phyloP scores from a whole-genome alignment of 2,797 vertebrate genomes.

The Etheostoma nigrum region DNA sequence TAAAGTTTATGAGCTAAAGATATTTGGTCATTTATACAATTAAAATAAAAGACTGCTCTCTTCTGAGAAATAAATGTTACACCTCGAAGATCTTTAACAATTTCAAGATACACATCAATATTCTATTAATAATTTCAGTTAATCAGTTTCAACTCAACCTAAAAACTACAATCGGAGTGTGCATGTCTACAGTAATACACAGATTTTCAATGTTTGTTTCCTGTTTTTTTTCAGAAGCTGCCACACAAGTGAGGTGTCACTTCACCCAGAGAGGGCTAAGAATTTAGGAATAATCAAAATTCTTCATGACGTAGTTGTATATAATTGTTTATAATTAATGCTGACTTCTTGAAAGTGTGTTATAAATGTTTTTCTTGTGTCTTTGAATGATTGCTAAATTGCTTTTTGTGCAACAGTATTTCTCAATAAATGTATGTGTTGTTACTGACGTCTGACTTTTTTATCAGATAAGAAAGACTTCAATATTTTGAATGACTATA shows the following conservation, averaged over 20 bases:
- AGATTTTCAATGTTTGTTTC: not conserved
- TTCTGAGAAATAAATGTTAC: not conserved
- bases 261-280: constrained; percentile 7
- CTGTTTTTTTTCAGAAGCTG: constrained; percentile 35
- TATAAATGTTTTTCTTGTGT: not conserved
- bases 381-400: not conserved
- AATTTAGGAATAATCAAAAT: not conserved
- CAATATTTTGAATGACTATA: constrained; percentile 4
- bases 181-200: not conserved
- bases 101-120: not conserved
- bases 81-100: not conserved
- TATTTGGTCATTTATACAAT: not conserved
- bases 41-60: not conserved
- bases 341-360: not conserved
- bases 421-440: not conserved
- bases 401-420: constrained; percentile 4
- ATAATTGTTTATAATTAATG: not conserved
- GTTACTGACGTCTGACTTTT: not conserved
- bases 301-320: not conserved
- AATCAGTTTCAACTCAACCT: not conserved
- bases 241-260: not conserved
- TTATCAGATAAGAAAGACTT: not conserved
- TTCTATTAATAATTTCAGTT: not conserved
- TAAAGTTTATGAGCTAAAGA: not conserved
- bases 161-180: not conserved